phyloP scores from a whole-genome alignment of 1,140 invertebrate species.

The Leptopilina clavipes region DNA sequence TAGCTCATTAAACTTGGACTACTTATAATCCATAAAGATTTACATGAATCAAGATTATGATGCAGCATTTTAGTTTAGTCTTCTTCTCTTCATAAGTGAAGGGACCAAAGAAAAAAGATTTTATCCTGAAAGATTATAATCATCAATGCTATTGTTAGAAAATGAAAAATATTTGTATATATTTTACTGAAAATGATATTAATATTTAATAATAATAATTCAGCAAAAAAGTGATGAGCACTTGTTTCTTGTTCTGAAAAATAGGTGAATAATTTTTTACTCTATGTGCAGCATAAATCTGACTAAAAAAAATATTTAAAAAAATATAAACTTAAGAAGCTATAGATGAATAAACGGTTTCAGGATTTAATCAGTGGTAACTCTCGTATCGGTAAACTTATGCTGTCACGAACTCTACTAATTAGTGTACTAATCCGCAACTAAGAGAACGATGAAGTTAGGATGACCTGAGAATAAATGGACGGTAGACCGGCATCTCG shows the following conservation, averaged over 20 bases:
- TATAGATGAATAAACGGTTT: conserved; percentile 2
- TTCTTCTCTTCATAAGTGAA: too few species aligned
- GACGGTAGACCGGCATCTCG: conserved; percentile 44
- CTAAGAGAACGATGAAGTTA: conserved; percentile 35
- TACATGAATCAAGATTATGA: conserved; percentile 24
- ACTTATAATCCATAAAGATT: neutral
- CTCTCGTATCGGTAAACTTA: neutral
- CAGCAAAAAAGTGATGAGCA: too few species aligned
- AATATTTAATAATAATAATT: too few species aligned
- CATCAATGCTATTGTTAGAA: neutral
- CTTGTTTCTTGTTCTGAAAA: too few species aligned
- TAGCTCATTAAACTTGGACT: too few species aligned
- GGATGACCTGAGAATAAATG: conserved; percentile 3
- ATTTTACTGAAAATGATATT: too few species aligned
- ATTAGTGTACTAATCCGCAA: conserved; percentile 32
- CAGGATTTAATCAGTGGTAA: neutral
- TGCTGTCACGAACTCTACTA: conserved; percentile 17
- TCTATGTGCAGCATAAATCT: too few species aligned
- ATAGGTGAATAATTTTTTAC: too few species aligned
- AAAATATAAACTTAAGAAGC: too few species aligned
- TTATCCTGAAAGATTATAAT: neutral
- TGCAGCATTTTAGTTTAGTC: neutral
- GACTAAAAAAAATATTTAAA: too few species aligned
- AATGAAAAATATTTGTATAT: too few species aligned
- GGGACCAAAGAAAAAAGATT: neutral